Evolutionary conservation across 2,113 vertebrate genomes (phyloP).

Genomic region (Coryphaenoides rupestris): DNA sequence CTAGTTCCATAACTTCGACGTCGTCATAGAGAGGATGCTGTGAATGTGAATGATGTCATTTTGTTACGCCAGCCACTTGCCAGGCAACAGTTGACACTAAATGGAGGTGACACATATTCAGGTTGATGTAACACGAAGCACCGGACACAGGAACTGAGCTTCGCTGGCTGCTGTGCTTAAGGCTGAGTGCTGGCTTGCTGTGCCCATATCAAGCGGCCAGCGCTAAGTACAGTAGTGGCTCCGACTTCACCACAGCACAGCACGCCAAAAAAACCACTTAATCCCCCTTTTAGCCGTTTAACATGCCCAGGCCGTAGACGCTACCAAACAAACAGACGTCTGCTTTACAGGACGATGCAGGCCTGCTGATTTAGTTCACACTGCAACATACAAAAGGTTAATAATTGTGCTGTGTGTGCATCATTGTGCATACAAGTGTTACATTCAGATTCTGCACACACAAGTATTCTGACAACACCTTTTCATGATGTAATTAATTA

Average conservation of each 20-base stretch:
- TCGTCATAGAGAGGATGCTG: background rate
- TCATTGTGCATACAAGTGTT: too few relatives aligned
- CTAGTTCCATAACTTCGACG: too few relatives aligned
- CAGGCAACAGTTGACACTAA: slow-evolving; percentile 2
- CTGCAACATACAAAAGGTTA: too few relatives aligned
- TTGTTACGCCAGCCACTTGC: slow-evolving; percentile 7
- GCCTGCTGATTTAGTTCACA: too few relatives aligned
- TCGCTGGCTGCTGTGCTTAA: slow-evolving; percentile 52
- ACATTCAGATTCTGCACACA: too few relatives aligned
- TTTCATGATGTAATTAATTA: slow-evolving; percentile 1
- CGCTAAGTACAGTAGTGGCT: slow-evolving; percentile 32
- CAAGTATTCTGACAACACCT: slow-evolving; percentile 6
- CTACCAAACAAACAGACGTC: too few relatives aligned
- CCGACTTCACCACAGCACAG: slow-evolving; percentile 5
- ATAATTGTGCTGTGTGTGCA: too few relatives aligned
- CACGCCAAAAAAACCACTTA: slow-evolving; percentile 1
- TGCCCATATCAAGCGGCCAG: slow-evolving; percentile 59
- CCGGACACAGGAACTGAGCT: slow-evolving; percentile 49
- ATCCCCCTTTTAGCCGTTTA: background rate
- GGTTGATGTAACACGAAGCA: slow-evolving; percentile 49
- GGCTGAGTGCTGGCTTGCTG: slow-evolving; percentile 52
- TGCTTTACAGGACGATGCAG: too few relatives aligned
- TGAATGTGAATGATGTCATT: background rate
- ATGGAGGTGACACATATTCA: slow-evolving; percentile 15
- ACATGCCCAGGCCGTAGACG: too few relatives aligned